Percentiles rank a stretch among this genome's conserved stretches.
phyloP scores from a whole-genome alignment of 2,113 vertebrate genomes.

The Salminus brasiliensis region DNA sequence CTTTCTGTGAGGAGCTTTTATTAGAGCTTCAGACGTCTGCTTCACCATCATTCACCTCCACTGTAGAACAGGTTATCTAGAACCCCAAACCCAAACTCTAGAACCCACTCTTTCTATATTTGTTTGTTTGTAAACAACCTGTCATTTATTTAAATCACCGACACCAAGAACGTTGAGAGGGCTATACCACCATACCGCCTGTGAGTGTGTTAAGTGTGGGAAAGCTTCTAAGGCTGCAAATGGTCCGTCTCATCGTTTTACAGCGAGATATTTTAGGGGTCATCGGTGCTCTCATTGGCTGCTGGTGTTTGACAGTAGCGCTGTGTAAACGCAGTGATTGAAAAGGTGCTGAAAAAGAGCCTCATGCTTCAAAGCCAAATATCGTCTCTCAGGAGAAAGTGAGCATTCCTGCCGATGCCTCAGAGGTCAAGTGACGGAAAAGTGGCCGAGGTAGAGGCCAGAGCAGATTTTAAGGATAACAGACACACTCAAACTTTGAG shows the following conservation, averaged over 20 bases:
- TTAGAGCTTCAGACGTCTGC: too few species aligned
- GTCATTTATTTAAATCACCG: too few species aligned
- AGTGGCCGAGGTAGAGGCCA: not conserved
- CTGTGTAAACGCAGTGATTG: constrained; percentile 41
- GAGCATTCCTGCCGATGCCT: not conserved
- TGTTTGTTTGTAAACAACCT: too few species aligned
- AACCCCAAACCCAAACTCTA: too few species aligned
- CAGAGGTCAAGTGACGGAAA: not conserved
- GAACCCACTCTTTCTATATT: too few species aligned
- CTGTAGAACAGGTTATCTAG: too few species aligned
- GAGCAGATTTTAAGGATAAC: too few species aligned
- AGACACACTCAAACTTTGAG: too few species aligned
- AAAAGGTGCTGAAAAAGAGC: constrained; percentile 41
- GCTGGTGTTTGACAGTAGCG: constrained; percentile 41
- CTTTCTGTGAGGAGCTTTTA: too few species aligned
- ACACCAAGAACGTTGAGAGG: too few species aligned
- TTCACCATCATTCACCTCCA: too few species aligned
- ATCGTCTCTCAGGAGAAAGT: not conserved
- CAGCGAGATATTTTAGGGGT: constrained; percentile 39
- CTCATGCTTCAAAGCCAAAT: constrained; percentile 23
- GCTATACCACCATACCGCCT: too few species aligned
- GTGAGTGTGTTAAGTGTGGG: not conserved
- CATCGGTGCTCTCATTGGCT: not conserved
- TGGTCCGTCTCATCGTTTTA: constrained; percentile 32
- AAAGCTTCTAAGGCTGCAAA: not conserved